Evolutionary conservation across 2,113 vertebrate genomes (phyloP), one percentile per base, ranked within the genome.

Genomic region (Gasterosteus nipponicus): DNA sequence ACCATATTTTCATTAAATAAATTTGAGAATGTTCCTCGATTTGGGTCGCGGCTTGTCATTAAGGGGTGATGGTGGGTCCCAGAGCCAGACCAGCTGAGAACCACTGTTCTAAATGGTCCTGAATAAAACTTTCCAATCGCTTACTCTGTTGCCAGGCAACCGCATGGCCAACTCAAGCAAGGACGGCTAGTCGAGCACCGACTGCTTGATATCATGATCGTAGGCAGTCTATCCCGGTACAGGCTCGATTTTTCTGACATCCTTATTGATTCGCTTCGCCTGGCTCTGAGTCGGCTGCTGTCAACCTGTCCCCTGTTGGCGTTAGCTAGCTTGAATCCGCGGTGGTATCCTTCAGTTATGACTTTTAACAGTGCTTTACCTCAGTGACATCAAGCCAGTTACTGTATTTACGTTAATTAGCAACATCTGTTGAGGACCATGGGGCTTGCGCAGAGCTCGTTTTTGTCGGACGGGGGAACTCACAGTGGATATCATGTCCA

Each of bases 401-500:
- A 33, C 38, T 8, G n/a, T 39, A 5, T 47, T 38, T 7, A 38
- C 35, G 35, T 7, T 35, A 44, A 33, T 18, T 15, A 44, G 22
- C n/a, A 38, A 12, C 9, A 22, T n/a, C 69, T 1, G 14, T 10
- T 15, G 15, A 33, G 57, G 33, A 49, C 64, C 0, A 94, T 91
- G 91, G 91, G 90, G 15, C 54, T 92, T 0, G 15, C 87, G 31
- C 91, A 92, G 68, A 88, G 91, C 67, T 86, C 91, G 57, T 89
- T 93, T 74, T 8, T 92, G 73, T 80, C 85, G 15, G 89, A 91
- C 74, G 85, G 78, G 0, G 88, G 87, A 31, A 69, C 42, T 33
- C 83, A 84, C 5, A 83, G 84, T 49, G 92, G 93, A 22, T 93
- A 93, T 72, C 93, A 93, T 11, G 88, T 94, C 12, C 92, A 94